Evolutionary conservation across 2,113 vertebrate species (phyloP), one percentile per base, ranked within the genome.

Genomic region (Ammodytes marinus): DNA sequence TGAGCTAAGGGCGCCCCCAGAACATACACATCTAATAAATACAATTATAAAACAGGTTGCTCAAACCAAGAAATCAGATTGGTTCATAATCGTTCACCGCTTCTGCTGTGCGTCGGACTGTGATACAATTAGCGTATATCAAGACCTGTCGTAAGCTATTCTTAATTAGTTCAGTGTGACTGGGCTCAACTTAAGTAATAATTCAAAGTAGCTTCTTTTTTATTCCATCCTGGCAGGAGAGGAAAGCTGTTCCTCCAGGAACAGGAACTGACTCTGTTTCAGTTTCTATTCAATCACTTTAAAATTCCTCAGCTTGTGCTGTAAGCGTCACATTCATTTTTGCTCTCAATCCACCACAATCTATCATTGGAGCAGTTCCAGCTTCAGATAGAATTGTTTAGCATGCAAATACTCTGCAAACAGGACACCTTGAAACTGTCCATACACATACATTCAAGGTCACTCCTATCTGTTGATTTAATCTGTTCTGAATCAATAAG

Each of bases 401-500:
- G 74, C 73, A 73, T 72, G 70, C 82, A 82, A 77, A 88, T 67
- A 63, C 57, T 46, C n/a, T 0, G 75, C 19, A 59, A 74, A 50
- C 43, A 42, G 70, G 79, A 84, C 87, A 80, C 83, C 77, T 78
- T 79, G 67, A 78, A 58, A 76, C 63, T 17, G 74, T 66, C 54
- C 60, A 83, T 57, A 75, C 37, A 9, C 59, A 79, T 27, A 19
- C 67, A 61, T 75, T 70, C 86, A 91, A 87, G 86, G 86, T 87
- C 39, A 74, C 14, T 57, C 39, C 77, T 19, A 61, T 76, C 70
- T 61, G 81, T 70, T 76, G 66, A 89, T 81, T 83, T 64, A 77
- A 88, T 84, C 79, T 59, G 52, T 2, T 73, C 52, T 65, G 69
- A 92, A 92, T 93, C 90, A 88, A 92, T 91, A 88, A 4, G 40